Conservation (phyloP, 2,797 vertebrate genomes). For the Chelidonichthys spinosus region DNA sequence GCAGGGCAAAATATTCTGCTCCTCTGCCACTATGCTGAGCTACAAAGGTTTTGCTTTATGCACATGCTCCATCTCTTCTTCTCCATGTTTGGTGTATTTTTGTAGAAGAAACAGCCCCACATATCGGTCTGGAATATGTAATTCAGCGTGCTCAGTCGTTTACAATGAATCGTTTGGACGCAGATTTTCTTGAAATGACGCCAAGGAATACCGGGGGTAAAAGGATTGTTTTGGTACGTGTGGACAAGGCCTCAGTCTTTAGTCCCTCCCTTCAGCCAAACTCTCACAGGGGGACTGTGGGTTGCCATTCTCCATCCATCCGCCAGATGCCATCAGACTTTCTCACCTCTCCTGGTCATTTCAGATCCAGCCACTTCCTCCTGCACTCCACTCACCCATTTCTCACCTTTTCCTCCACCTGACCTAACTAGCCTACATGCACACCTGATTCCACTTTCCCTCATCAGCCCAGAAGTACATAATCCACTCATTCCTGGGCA, state of each 20-base stretch:
- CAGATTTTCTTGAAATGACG: too few relatives aligned
- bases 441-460: background rate
- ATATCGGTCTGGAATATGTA: too few relatives aligned
- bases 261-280: background rate
- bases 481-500: background rate
- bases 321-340: conserved; percentile 3
- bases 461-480: background rate
- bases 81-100: too few relatives aligned
- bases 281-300: background rate
- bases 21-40: too few relatives aligned
- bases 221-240: too few relatives aligned
- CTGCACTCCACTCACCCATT: background rate
- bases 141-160: too few relatives aligned
- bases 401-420: background rate
- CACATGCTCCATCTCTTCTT: too few relatives aligned
- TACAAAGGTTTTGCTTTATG: too few relatives aligned
- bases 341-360: background rate
- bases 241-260: background rate
- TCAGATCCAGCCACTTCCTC: background rate
- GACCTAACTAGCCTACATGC: background rate
- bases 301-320: background rate
- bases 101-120: too few relatives aligned
- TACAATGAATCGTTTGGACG: too few relatives aligned
- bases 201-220: too few relatives aligned
- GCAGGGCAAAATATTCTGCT: too few relatives aligned